Conservation (phyloP, 2,888 invertebrate species). For the Cantharis lateralis region DNA sequence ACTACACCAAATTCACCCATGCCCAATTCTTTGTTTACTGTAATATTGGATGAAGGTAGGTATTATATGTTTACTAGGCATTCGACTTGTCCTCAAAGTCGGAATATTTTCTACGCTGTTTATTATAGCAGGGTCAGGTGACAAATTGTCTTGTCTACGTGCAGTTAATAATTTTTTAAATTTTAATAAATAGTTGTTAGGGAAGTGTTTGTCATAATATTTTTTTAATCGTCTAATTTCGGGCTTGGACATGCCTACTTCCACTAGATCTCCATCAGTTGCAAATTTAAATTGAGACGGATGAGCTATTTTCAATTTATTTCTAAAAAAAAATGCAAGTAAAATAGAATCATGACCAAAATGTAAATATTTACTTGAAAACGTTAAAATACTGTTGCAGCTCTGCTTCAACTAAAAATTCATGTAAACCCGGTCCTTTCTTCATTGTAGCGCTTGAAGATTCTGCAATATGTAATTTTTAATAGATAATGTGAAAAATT, state of each 20-base stretch:
- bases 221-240: constrained; percentile 94
- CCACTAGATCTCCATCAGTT: constrained; percentile 86
- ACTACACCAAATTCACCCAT: constrained; percentile 98
- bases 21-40: constrained; percentile 92
- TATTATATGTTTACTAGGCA: constrained; percentile 85
- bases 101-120: constrained; percentile 51
- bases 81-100: constrained; percentile 58
- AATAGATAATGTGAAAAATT: background rate
- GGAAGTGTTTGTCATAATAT: constrained; percentile 91
- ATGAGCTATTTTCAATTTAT: constrained; percentile 86
- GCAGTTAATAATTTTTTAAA: constrained; percentile 81
- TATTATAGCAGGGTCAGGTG: constrained; percentile 37
- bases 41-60: constrained; percentile 84
- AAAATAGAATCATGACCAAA: background rate
- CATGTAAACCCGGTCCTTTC: constrained; percentile 73
- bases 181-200: constrained; percentile 90
- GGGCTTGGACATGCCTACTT: constrained; percentile 92
- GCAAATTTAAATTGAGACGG: constrained; percentile 93
- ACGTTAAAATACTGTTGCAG: constrained; percentile 88
- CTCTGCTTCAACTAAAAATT: constrained; percentile 93
- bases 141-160: constrained; percentile 59
- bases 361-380: constrained; percentile 63
- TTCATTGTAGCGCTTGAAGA: constrained; percentile 49
- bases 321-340: constrained; percentile 58
- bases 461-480: constrained; percentile 7